phyloP scores from a whole-genome alignment of 2,113 vertebrate species.

The Periophthalmodon schlosseri region DNA sequence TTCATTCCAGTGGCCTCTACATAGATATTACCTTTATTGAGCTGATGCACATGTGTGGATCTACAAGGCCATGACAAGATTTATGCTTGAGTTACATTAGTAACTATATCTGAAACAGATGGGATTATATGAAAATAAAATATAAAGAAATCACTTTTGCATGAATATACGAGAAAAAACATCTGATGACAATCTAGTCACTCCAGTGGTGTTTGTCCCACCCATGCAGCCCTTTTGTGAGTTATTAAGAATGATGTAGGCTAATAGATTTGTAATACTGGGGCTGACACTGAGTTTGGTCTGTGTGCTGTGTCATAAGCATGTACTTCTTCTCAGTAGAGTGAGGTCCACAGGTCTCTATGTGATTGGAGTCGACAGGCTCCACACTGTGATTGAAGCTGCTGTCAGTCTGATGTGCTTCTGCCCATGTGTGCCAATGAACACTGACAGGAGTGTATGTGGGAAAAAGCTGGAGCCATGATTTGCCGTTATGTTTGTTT shows the following conservation, averaged over 20 bases:
- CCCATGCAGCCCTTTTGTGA: background rate
- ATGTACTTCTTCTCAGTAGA: conserved; percentile 31
- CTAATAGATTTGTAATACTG: background rate
- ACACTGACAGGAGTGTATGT: conserved; percentile 68
- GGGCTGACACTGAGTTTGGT: background rate
- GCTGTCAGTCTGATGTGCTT: conserved; percentile 82
- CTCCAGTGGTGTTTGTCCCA: background rate
- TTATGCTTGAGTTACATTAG: too few species aligned
- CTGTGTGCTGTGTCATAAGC: conserved; percentile 30
- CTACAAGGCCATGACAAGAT: too few species aligned
- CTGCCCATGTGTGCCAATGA: conserved; percentile 61
- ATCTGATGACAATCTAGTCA: background rate
- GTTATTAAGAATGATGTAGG: background rate
- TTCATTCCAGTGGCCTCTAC: too few species aligned
- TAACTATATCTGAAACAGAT: too few species aligned
- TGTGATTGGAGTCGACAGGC: conserved; percentile 76
- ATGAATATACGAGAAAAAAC: too few species aligned
- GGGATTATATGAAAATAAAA: background rate
- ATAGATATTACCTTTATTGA: too few species aligned
- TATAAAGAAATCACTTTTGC: too few species aligned
- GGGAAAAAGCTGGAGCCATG: conserved; percentile 45
- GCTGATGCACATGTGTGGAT: too few species aligned
- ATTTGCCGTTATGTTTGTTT: conserved; percentile 45
- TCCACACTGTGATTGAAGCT: conserved; percentile 49
- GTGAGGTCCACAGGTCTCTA: conserved; percentile 40